Evolutionary conservation across 1,140 invertebrate genomes (phyloP), one percentile per base, ranked within the genome.

Genomic region (Phymastichus coffea): DNA sequence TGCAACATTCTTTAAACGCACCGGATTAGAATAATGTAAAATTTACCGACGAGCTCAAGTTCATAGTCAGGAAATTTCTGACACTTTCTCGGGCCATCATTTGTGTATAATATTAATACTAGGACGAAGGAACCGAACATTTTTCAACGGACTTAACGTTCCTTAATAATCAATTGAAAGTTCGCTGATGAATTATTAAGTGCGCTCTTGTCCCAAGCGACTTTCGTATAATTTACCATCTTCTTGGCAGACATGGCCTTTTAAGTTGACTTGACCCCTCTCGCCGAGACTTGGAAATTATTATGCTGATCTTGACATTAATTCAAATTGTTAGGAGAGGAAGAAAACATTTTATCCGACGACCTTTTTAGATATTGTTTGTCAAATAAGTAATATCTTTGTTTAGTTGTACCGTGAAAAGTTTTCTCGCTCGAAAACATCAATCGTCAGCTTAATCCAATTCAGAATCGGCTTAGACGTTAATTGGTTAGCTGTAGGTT

Each of bases 111-210:
- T 54, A 54, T 54, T 54, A 54, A 54, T 54, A 30, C 8, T 33
- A 33, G 28, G 12, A 33, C 28, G 12, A 33, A 20, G 22, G 20
- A 33, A 20, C 17, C 1, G 25, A 8, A 25, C 23, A 35, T 56
- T 56, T 56, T 56, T 47, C 9, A 44, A 20, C 53, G 35, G 53
- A 46, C 43, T 56, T 44, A 46, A 46, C 41, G 28, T 35, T 33
- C 46, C 53, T 57, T 57, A 38, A 57, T 57, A 57, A 57, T 57
- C 55, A 57, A 57, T 57, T 48, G 33, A 57, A 57, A 57, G 33
- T 57, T 56, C 35, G 30, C 35, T 2, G 23, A 40, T 57, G 33
- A 57, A 57, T 57, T 57, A 57, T 48, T 48, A 57, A 48, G 22
- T 56, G 22, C 22, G 20, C 43, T 44, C 20, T 6, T 41, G 30